These are phyloP conservation scores for Nylanderia fulva DNA, from an alignment of 1,140 invertebrate species.

Conservation along the genomic window DNA sequence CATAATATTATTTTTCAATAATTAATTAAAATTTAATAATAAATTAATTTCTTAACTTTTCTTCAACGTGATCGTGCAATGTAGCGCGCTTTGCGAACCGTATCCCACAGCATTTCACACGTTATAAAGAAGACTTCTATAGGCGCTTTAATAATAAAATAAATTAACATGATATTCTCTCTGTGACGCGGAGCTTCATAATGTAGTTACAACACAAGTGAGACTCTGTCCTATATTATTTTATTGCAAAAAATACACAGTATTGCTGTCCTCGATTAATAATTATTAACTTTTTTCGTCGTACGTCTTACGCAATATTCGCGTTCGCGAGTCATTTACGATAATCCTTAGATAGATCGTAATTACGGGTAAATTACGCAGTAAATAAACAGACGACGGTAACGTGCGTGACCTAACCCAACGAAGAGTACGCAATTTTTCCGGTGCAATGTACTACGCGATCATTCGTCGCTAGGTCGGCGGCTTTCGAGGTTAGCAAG, in stretches of 20 bases:
- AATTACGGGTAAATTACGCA: not conserved
- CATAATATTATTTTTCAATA: constrained; percentile 2
- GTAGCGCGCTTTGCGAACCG: not conserved
- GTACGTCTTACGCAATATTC: not conserved
- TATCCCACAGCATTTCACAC: not conserved
- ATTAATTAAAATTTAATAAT: constrained; percentile 8
- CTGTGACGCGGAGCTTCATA: not conserved
- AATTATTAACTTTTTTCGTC: constrained; percentile 7
- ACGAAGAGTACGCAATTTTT: constrained; percentile 50
- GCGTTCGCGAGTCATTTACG: not conserved
- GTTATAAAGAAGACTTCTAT: not conserved
- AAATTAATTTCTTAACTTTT: not conserved
- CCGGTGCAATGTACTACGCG: constrained; percentile 22
- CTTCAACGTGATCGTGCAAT: not conserved
- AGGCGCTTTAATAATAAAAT: constrained; percentile 22
- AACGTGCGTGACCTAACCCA: constrained; percentile 51
- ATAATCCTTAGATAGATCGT: not conserved
- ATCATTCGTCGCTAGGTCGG: constrained; percentile 16
- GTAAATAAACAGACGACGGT: not conserved
- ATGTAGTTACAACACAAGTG: not conserved
- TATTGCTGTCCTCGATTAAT: not conserved
- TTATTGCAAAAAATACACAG: not conserved
- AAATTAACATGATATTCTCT: constrained; percentile 34
- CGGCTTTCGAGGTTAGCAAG: constrained; percentile 43
- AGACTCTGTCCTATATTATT: not conserved